Percentiles rank a stretch among this genome's conserved stretches.
phyloP scores from a whole-genome alignment of 30 jellyfish, hydroid and myxozoan genomes.

The Hydractinia echinata region DNA sequence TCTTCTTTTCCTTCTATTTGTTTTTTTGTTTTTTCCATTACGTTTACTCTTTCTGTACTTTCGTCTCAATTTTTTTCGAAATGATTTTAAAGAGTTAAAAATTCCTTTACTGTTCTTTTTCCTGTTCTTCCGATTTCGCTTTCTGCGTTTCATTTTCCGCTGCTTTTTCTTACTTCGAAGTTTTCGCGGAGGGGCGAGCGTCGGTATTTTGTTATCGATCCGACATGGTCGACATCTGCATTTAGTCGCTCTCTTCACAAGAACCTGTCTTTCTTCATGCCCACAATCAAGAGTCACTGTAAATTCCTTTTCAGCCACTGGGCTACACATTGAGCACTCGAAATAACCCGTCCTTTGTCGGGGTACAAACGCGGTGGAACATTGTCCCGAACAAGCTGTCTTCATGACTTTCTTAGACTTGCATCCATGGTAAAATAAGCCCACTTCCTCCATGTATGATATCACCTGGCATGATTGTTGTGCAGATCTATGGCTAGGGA shows the following conservation, averaged over 20 bases:
- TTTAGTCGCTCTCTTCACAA: not conserved
- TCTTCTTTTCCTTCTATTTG: not conserved
- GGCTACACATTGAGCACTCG: not conserved
- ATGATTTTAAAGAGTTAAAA: not conserved
- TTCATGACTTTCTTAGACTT: not conserved
- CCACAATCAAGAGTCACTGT: not conserved
- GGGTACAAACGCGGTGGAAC: slow-evolving; percentile 7
- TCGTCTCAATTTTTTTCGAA: not conserved
- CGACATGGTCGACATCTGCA: slow-evolving; percentile 2
- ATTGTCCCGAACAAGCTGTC: slow-evolving; percentile 1
- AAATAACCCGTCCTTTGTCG: slow-evolving; percentile 10
- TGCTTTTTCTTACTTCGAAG: not conserved
- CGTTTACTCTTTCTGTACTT: not conserved
- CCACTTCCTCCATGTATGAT: not conserved
- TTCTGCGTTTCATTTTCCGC: not conserved
- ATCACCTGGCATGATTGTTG: not conserved
- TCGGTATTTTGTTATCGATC: slow-evolving; percentile 7
- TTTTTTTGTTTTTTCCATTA: not conserved
- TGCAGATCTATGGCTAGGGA: no score
- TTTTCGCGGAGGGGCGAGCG: not conserved
- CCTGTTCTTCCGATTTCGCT: not conserved
- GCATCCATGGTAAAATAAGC: not conserved
- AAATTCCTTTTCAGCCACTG: not conserved
- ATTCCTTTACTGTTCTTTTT: not conserved
- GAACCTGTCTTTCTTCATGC: not conserved